Evolutionary conservation across 2,888 invertebrate species (phyloP).

Genomic region (Oxycera nigricornis): DNA sequence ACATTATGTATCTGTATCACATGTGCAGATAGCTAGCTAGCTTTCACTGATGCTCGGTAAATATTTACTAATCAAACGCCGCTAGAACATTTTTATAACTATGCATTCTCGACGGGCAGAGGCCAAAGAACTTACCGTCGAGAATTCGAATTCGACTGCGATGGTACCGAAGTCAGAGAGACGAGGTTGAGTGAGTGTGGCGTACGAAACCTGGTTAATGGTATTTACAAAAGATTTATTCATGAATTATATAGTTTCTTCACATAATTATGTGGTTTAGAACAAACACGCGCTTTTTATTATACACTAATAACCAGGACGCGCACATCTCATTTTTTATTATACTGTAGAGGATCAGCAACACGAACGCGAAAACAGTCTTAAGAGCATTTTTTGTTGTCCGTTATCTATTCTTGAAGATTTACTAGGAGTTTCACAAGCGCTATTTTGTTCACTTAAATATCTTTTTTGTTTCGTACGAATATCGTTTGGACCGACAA

Average conservation of each 20-base stretch:
- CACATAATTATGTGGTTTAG: not conserved
- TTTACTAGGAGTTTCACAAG: not conserved
- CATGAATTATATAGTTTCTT: not conserved
- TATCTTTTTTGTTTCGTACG: not conserved
- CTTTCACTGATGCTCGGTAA: not conserved
- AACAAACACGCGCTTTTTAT: not conserved
- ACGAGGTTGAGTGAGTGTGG: not conserved
- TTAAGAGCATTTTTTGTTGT: not conserved
- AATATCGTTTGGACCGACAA: not conserved
- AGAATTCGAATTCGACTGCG: not conserved
- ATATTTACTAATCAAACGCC: not conserved
- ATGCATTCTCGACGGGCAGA: not conserved
- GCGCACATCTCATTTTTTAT: not conserved
- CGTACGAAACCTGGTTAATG: not conserved
- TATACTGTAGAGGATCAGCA: not conserved
- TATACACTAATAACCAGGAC: too few species aligned
- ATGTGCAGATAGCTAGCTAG: too few species aligned
- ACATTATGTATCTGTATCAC: too few species aligned
- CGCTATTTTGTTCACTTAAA: not conserved
- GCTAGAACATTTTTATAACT: conserved; percentile 2
- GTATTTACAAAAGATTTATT: not conserved
- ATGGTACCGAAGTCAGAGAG: not conserved
- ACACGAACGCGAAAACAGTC: not conserved
- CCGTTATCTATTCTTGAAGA: not conserved
- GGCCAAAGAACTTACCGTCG: not conserved